Evolutionary conservation across 1,140 invertebrate genomes (phyloP).

Genomic region (Macrocentrus cingulum): DNA sequence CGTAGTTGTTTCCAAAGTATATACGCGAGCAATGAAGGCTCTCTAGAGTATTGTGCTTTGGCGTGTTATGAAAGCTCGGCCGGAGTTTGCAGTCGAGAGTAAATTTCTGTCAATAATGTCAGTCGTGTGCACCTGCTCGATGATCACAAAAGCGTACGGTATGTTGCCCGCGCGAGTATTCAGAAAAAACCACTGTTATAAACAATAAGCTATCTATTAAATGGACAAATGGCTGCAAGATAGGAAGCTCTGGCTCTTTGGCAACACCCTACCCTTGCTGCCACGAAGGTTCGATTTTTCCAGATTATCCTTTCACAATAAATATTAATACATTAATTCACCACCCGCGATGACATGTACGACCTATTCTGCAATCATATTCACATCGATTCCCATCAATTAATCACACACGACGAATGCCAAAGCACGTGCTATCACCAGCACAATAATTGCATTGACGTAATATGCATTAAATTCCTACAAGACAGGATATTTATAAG

Average conservation of each 20-base stretch:
- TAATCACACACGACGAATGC: not conserved
- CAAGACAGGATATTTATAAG: too few species aligned
- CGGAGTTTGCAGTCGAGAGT: not conserved
- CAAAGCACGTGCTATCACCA: too few species aligned
- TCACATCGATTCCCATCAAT: not conserved
- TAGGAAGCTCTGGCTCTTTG: conserved; percentile 83
- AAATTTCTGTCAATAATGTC: conserved; percentile 12
- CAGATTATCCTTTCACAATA: conserved; percentile 7
- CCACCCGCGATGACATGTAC: too few species aligned
- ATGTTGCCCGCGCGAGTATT: not conserved
- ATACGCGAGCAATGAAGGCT: conserved; percentile 7
- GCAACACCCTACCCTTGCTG: conserved; percentile 78
- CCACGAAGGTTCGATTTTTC: conserved; percentile 69
- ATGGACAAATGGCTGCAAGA: conserved; percentile 90
- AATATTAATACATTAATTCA: too few species aligned
- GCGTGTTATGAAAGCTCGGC: not conserved
- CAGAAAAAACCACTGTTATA: conserved; percentile 5
- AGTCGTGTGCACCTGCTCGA: not conserved
- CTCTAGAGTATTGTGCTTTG: not conserved
- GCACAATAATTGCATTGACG: too few species aligned
- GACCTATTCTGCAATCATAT: not conserved
- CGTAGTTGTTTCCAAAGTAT: conserved; percentile 28
- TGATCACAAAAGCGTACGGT: not conserved
- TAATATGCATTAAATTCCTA: too few species aligned
- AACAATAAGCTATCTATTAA: conserved; percentile 44